Conservation (phyloP, 92 coral and sea anemone species). For the Porites divaricata region DNA sequence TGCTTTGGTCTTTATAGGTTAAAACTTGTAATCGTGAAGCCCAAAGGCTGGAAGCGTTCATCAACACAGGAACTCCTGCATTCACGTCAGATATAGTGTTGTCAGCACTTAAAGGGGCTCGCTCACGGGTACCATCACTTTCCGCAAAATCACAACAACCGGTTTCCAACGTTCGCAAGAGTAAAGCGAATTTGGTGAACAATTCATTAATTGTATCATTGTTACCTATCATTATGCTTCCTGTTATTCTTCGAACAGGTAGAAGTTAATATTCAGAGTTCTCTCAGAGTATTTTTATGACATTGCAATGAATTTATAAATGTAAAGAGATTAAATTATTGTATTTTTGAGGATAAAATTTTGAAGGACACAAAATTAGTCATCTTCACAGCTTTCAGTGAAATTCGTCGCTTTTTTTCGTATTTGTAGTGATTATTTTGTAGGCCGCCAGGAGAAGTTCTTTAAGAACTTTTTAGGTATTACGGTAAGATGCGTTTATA, state of each 20-base stretch:
- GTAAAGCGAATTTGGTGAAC: constrained; percentile 27
- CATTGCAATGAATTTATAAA: constrained; percentile 14
- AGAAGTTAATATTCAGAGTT: constrained; percentile 35
- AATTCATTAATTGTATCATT: constrained; percentile 17
- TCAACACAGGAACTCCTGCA: constrained; percentile 89
- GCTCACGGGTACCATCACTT: constrained; percentile 70
- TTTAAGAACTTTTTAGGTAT: neutral
- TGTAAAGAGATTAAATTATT: constrained; percentile 48
- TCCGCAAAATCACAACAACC: constrained; percentile 17
- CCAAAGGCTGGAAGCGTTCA: constrained; percentile 86
- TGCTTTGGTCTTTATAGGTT: constrained; percentile 58
- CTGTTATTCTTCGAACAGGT: constrained; percentile 47
- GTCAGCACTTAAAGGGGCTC: constrained; percentile 85
- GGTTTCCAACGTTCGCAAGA: constrained; percentile 19
- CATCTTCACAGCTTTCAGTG: neutral
- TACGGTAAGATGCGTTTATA: neutral
- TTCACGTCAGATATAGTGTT: constrained; percentile 90
- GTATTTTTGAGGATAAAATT: constrained; percentile 28
- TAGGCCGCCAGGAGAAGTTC: too few relatives aligned
- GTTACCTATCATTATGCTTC: constrained; percentile 31
- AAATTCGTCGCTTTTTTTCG: neutral
- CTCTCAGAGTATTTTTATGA: constrained; percentile 41
- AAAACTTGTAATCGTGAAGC: constrained; percentile 95
- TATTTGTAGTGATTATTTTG: neutral
- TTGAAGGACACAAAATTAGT: neutral